phyloP scores from a whole-genome alignment of 2,888 invertebrate species.

The Prenolepis imparis region DNA sequence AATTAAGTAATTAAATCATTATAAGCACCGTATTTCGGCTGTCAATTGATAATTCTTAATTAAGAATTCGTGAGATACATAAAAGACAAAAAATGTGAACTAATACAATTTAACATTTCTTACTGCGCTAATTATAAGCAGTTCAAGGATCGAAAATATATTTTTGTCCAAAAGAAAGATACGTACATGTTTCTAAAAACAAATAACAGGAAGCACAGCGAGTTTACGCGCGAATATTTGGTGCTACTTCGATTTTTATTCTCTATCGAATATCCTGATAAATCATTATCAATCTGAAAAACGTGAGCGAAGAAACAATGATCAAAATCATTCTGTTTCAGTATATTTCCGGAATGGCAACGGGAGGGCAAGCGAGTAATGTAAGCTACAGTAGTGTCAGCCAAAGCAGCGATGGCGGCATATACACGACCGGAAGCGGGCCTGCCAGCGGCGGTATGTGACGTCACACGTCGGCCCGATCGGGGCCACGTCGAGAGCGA shows the following conservation, averaged over 20 bases:
- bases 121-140: conserved; percentile 10
- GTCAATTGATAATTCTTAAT: not conserved
- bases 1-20: not conserved
- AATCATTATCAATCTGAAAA: not conserved
- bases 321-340: conserved; percentile 75
- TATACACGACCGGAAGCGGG: conserved; percentile 73
- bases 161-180: conserved; percentile 9
- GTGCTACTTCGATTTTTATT: not conserved
- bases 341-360: conserved; percentile 82
- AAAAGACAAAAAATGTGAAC: not conserved
- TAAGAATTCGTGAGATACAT: not conserved
- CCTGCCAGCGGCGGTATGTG: conserved; percentile 80
- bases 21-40: not conserved
- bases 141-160: conserved; percentile 6
- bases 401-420: conserved; percentile 83
- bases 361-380: conserved; percentile 82
- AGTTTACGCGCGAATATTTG: not conserved
- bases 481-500: conserved; percentile 82
- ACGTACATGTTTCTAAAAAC: not conserved
- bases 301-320: not conserved
- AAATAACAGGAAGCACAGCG: not conserved
- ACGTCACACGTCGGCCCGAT: conserved; percentile 83
- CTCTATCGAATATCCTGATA: not conserved
- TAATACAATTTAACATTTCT: too few species aligned
- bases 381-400: conserved; percentile 84